Conservation (phyloP, 2,888 invertebrate species). For the Diploptera punctata region DNA sequence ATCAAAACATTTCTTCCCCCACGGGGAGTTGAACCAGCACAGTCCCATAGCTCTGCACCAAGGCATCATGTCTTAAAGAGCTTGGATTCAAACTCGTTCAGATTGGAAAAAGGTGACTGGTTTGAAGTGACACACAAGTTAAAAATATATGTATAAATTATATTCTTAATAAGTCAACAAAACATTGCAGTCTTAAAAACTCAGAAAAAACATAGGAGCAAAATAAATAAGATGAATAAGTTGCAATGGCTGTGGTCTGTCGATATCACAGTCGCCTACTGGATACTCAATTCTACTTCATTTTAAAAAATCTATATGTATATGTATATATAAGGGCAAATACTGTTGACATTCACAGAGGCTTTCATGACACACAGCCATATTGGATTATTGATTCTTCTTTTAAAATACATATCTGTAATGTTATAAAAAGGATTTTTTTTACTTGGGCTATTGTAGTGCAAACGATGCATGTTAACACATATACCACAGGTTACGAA, state of each 20-base stretch:
- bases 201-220: constrained; percentile 18
- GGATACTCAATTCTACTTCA: neutral
- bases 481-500: too few relatives aligned
- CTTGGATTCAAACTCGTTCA: too few relatives aligned
- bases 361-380: constrained; percentile 25
- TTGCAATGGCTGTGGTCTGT: constrained; percentile 7
- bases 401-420: constrained; percentile 15
- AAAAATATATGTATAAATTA: constrained; percentile 26
- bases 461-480: too few relatives aligned
- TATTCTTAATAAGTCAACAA: constrained; percentile 28
- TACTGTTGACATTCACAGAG: neutral
- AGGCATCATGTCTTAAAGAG: too few relatives aligned
- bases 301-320: too few relatives aligned
- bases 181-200: constrained; percentile 29
- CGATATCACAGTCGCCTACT: constrained; percentile 1
- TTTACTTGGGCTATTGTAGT: too few relatives aligned
- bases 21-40: too few relatives aligned
- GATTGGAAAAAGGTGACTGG: too few relatives aligned
- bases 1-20: too few relatives aligned
- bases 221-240: constrained; percentile 12
- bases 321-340: too few relatives aligned
- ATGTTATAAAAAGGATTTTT: constrained; percentile 24
- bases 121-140: neutral
- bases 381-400: constrained; percentile 9
- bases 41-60: too few relatives aligned